A percentile compares a stretch with the other conserved stretches of the same genome.
These are phyloP conservation scores for Athene noctua DNA, from an alignment of 2,113 vertebrate genomes.

Conservation along the genomic window DNA sequence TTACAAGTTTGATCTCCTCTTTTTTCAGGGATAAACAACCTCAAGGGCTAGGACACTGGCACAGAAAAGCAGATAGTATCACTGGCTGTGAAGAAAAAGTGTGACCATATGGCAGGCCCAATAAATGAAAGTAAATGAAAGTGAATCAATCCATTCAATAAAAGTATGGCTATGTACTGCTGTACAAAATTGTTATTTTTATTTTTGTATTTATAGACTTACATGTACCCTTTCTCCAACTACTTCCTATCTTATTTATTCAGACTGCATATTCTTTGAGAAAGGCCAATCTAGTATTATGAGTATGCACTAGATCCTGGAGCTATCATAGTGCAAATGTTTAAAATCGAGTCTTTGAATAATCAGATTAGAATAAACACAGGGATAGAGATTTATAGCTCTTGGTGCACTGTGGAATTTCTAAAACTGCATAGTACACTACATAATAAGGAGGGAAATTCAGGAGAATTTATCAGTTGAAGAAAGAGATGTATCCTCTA, in stretches of 20 bases:
- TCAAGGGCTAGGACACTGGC: conserved; percentile 55
- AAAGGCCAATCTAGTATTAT: neutral
- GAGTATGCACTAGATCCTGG: neutral
- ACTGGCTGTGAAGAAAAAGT: conserved; percentile 22
- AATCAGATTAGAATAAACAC: conserved; percentile 10
- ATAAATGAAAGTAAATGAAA: conserved; percentile 39
- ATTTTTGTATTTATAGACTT: neutral
- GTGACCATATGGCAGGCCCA: conserved; percentile 11
- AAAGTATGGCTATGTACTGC: neutral
- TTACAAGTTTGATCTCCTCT: conserved; percentile 64
- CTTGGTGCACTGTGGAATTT: neutral
- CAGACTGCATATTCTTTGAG: neutral
- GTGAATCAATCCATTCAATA: neutral
- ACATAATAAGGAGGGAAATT: neutral
- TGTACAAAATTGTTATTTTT: neutral
- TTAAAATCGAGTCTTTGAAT: neutral
- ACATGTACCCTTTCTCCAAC: neutral
- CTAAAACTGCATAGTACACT: neutral
- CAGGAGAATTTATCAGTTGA: neutral
- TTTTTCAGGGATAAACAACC: conserved; percentile 58
- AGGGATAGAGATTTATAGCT: neutral
- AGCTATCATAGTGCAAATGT: neutral
- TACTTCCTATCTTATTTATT: conserved; percentile 32
- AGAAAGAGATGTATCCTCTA: neutral
- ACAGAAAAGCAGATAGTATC: conserved; percentile 46